Percentiles rank a stretch among this genome's conserved stretches.
phyloP scores from a whole-genome alignment of 64 coral and sea anemone species.

The Porites australiensis region DNA sequence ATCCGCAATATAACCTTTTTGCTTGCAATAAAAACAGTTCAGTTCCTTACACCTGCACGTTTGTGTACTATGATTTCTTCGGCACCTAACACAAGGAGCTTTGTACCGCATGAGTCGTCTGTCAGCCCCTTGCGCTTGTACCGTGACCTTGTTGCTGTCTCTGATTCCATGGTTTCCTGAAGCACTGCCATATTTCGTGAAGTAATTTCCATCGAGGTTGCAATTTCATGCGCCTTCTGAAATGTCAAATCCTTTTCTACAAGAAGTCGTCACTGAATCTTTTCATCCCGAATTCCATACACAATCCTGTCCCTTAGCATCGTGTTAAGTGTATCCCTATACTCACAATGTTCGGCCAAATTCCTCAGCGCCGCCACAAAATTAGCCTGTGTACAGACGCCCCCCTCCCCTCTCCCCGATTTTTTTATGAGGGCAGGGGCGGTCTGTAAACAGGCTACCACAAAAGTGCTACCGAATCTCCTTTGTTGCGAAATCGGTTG shows the following conservation, averaged over 20 bases:
- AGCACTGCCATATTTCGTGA: not conserved
- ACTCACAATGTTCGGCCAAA: slow-evolving; percentile 31
- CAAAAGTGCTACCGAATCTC: no score
- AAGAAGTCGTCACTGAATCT: slow-evolving; percentile 57
- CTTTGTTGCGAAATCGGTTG: not conserved
- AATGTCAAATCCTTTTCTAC: slow-evolving; percentile 67
- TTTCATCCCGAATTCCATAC: slow-evolving; percentile 48
- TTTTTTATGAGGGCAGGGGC: no score
- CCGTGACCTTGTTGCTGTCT: not conserved
- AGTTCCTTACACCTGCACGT: not conserved
- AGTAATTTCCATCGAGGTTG: slow-evolving; percentile 35
- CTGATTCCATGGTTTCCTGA: not conserved
- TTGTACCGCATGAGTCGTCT: not conserved
- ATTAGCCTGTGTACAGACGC: no score
- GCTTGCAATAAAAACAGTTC: slow-evolving; percentile 1
- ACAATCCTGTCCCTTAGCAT: slow-evolving; percentile 56
- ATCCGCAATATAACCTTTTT: not conserved
- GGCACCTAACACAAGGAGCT: not conserved
- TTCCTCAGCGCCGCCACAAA: not conserved
- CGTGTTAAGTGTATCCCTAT: slow-evolving; percentile 8
- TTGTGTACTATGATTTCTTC: not conserved
- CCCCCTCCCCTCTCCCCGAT: no score
- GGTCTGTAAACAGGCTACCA: no score
- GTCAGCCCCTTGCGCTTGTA: not conserved
- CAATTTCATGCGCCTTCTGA: slow-evolving; percentile 54